A percentile compares a stretch with the other conserved stretches of the same genome.
phyloP scores from a whole-genome alignment of 2,797 vertebrate species.

The Periparus ater region DNA sequence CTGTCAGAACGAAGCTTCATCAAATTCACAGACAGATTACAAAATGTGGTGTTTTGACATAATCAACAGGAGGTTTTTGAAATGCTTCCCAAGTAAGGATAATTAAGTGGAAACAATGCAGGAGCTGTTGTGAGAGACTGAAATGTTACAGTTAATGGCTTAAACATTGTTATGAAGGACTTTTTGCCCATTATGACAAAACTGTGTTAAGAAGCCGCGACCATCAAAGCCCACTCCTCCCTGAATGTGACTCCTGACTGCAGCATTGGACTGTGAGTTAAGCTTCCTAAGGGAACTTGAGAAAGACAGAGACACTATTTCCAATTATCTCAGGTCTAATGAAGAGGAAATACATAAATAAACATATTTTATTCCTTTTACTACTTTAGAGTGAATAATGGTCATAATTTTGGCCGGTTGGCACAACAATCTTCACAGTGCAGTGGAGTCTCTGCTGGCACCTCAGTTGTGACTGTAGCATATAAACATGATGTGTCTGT shows the following conservation, averaged over 20 bases:
- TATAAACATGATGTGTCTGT: neutral
- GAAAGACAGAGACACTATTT: neutral
- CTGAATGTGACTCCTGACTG: neutral
- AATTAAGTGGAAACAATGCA: slow-evolving; percentile 17
- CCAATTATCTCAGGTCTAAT: neutral
- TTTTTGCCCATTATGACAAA: neutral
- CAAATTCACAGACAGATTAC: slow-evolving; percentile 19
- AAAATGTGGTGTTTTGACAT: slow-evolving; percentile 56
- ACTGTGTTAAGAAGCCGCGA: neutral
- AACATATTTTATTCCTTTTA: neutral
- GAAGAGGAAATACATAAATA: neutral
- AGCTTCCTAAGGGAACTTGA: neutral
- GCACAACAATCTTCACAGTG: neutral
- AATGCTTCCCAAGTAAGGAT: slow-evolving; percentile 24
- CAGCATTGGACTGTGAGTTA: neutral
- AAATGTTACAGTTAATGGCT: neutral
- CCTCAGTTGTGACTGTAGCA: neutral
- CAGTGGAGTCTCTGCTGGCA: neutral
- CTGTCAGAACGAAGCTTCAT: neutral
- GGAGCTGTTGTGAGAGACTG: neutral
- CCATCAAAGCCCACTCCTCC: neutral
- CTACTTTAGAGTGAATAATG: neutral
- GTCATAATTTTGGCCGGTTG: neutral
- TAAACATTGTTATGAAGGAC: neutral
- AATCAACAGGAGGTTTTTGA: slow-evolving; percentile 36